These are phyloP conservation scores for Maniola hyperantus DNA, from an alignment of 2,888 invertebrate species.

Conservation along the genomic window DNA sequence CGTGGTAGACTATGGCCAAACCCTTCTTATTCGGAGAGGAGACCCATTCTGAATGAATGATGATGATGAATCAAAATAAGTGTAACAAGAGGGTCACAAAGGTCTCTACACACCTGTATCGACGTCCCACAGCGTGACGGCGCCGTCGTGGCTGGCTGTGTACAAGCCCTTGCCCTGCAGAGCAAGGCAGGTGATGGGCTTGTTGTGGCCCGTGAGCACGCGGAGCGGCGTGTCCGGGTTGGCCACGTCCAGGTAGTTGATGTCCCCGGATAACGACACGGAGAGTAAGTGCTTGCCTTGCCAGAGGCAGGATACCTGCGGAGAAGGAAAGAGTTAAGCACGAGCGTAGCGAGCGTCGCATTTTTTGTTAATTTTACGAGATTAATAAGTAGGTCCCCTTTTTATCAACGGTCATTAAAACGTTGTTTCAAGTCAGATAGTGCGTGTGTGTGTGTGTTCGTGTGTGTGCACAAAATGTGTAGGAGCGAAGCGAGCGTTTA, in stretches of 20 bases:
- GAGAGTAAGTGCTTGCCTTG: constrained; percentile 93
- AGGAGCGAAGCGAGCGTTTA: too few species aligned
- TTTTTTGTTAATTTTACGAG: background rate
- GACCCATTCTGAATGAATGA: too few species aligned
- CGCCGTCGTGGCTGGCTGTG: constrained; percentile 97
- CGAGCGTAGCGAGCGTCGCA: background rate
- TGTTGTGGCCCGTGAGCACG: constrained; percentile 97
- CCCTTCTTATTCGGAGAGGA: too few species aligned
- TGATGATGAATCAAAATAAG: too few species aligned
- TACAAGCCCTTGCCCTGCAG: constrained; percentile 90
- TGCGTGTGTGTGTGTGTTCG: too few species aligned
- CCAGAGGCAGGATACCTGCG: constrained; percentile 97
- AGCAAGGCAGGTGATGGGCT: constrained; percentile 96
- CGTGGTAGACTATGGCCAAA: too few species aligned
- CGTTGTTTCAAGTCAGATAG: too few species aligned
- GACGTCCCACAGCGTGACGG: constrained; percentile 92
- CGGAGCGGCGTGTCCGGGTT: constrained; percentile 91
- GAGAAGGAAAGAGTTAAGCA: background rate
- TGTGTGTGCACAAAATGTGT: too few species aligned
- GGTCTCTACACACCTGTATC: constrained; percentile 72
- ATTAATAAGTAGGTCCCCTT: too few species aligned
- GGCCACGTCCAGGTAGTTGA: constrained; percentile 95
- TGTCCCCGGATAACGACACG: constrained; percentile 97
- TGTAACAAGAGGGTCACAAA: background rate
- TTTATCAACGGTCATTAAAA: too few species aligned